phyloP scores from a whole-genome alignment of 1,140 invertebrate species.

The Centruroides vittatus region DNA sequence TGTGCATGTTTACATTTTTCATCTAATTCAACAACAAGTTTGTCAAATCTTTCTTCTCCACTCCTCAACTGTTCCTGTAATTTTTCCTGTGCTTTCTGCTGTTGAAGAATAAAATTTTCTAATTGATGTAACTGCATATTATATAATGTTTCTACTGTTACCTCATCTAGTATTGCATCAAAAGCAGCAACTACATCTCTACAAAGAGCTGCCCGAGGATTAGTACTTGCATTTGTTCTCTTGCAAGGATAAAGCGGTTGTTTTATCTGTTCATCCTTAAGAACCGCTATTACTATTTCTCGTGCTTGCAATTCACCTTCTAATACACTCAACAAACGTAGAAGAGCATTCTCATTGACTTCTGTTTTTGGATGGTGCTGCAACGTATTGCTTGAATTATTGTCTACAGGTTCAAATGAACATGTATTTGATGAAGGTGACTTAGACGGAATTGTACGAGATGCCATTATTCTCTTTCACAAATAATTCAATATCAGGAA shows the following conservation, averaged over 20 bases:
- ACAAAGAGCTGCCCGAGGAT: constrained; percentile 67
- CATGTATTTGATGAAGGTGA: too few relatives aligned
- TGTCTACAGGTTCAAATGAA: too few relatives aligned
- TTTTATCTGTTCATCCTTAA: constrained; percentile 68
- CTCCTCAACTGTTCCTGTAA: constrained; percentile 66
- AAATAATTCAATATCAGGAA: too few relatives aligned
- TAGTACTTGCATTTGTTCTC: constrained; percentile 32
- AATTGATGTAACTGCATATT: constrained; percentile 24
- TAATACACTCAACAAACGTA: constrained; percentile 66
- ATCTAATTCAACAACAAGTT: constrained; percentile 62
- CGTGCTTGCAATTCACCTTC: constrained; percentile 79
- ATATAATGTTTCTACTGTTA: constrained; percentile 16
- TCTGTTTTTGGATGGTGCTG: constrained; percentile 70
- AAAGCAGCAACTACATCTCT: constrained; percentile 52
- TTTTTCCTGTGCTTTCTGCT: constrained; percentile 57
- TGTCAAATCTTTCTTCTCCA: constrained; percentile 61
- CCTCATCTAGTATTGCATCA: constrained; percentile 37
- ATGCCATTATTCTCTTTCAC: too few relatives aligned
- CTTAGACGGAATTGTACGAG: too few relatives aligned
- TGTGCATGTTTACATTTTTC: constrained; percentile 72
- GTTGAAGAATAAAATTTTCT: constrained; percentile 64
- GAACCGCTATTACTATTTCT: constrained; percentile 72
- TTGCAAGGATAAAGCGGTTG: constrained; percentile 51
- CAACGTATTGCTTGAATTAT: too few relatives aligned
- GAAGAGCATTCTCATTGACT: constrained; percentile 61